Evolutionary conservation across 64 coral and sea anemone genomes (phyloP).

Genomic region (Trachythela sp.): DNA sequence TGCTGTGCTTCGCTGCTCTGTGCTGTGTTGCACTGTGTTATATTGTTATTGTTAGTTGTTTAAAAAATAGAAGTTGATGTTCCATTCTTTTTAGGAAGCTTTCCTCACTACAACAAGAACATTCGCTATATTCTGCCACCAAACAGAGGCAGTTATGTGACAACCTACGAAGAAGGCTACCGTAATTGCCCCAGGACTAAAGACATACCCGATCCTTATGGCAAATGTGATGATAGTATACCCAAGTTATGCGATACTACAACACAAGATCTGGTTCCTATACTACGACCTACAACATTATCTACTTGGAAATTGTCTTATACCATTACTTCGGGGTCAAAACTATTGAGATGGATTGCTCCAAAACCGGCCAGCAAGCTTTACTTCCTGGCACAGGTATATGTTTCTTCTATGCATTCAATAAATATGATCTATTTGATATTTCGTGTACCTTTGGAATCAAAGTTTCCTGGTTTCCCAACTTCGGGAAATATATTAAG

Average conservation of each 20-base stretch:
- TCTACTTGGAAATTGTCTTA: slow-evolving; percentile 42
- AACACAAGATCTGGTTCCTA: neutral
- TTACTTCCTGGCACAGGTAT: slow-evolving; percentile 42
- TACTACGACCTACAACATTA: slow-evolving; percentile 44
- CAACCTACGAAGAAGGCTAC: slow-evolving; percentile 35
- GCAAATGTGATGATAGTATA: slow-evolving; percentile 42
- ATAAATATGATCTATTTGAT: neutral
- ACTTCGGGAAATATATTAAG: too few species aligned
- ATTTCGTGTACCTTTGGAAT: neutral
- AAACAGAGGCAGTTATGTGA: slow-evolving; percentile 21
- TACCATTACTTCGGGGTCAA: neutral
- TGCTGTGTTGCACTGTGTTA: too few species aligned
- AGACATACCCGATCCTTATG: slow-evolving; percentile 45
- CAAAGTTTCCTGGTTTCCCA: neutral
- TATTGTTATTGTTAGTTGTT: too few species aligned
- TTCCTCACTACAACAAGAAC: neutral
- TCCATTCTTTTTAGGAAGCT: neutral
- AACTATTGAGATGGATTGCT: slow-evolving; percentile 23
- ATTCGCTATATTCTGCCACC: neutral
- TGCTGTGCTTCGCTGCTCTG: too few species aligned
- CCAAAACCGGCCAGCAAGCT: slow-evolving; percentile 49
- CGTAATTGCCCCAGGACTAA: slow-evolving; percentile 16
- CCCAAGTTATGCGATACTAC: slow-evolving; percentile 37
- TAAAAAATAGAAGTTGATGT: too few species aligned
- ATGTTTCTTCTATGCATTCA: neutral